A percentile compares a stretch with the other conserved stretches of the same genome.
phyloP scores from a whole-genome alignment of 2,888 invertebrate genomes.

The Xylocampa areola region DNA sequence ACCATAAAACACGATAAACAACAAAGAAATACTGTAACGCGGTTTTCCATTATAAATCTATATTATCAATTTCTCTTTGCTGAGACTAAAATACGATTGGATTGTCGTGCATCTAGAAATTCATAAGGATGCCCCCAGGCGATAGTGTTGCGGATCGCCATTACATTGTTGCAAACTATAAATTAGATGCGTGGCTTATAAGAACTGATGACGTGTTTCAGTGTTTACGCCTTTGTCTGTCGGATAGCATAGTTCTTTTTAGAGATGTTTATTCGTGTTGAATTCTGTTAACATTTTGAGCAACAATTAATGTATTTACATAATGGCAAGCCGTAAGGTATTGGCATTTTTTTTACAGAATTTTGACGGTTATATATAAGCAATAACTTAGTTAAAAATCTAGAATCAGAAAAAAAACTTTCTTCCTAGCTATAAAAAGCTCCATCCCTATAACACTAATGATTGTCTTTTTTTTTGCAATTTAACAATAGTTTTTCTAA shows the following conservation, averaged over 20 bases:
- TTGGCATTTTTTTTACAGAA: neutral
- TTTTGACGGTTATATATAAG: too few species aligned
- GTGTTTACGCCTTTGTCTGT: neutral
- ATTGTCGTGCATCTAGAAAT: slow-evolving; percentile 13
- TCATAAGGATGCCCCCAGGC: slow-evolving; percentile 14
- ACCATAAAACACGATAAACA: too few species aligned
- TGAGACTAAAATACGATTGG: slow-evolving; percentile 4
- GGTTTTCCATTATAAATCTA: neutral
- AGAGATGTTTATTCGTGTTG: neutral
- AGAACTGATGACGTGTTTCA: neutral
- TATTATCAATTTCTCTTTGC: neutral
- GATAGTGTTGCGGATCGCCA: slow-evolving; percentile 1
- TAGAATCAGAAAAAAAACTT: too few species aligned
- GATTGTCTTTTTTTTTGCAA: too few species aligned
- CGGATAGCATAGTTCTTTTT: neutral
- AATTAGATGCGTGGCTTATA: slow-evolving; percentile 12
- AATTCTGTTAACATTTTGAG: too few species aligned
- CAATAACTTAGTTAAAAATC: too few species aligned
- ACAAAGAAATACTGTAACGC: too few species aligned
- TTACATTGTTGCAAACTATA: slow-evolving; percentile 16
- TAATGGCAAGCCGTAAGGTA: neutral
- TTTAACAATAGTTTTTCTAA: too few species aligned
- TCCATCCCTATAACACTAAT: too few species aligned
- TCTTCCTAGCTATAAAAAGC: too few species aligned
- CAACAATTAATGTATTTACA: too few species aligned